phyloP scores from a whole-genome alignment of 2,113 vertebrate genomes.

The Crotalus viridis region DNA sequence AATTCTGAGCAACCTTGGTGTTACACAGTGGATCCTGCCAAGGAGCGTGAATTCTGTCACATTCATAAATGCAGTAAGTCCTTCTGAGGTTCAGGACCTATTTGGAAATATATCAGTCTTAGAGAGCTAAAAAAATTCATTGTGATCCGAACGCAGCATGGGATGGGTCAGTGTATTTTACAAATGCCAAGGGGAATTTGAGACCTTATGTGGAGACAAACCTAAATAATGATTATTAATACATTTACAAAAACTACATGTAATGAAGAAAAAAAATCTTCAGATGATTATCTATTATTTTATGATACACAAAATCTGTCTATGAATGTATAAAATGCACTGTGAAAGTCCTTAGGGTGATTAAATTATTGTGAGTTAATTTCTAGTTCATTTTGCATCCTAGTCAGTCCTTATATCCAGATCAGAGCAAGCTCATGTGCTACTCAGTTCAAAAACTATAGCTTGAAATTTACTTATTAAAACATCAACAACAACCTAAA shows the following conservation, averaged over 20 bases:
- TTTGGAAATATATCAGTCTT: background rate
- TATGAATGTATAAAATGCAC: background rate
- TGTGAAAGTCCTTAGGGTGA: background rate
- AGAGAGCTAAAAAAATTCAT: background rate
- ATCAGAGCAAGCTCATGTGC: background rate
- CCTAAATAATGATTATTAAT: background rate
- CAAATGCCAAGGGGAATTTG: background rate
- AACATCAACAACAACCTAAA: background rate
- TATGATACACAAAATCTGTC: background rate
- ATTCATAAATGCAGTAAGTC: conserved; percentile 86
- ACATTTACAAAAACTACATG: background rate
- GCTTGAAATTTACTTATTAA: background rate
- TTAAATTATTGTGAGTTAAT: background rate
- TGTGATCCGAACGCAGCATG: background rate
- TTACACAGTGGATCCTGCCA: conserved; percentile 80
- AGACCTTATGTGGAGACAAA: background rate
- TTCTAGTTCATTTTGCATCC: background rate
- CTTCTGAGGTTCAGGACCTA: background rate
- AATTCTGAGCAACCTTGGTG: conserved; percentile 93
- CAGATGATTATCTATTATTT: background rate
- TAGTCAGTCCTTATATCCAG: background rate
- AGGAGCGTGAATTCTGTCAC: conserved; percentile 83
- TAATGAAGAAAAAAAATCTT: background rate
- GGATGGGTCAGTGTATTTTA: background rate
- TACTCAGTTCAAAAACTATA: background rate